Evolutionary conservation across 2,888 invertebrate genomes (phyloP), one percentile per base, ranked within the genome.

Genomic region (Acronicta psi): DNA sequence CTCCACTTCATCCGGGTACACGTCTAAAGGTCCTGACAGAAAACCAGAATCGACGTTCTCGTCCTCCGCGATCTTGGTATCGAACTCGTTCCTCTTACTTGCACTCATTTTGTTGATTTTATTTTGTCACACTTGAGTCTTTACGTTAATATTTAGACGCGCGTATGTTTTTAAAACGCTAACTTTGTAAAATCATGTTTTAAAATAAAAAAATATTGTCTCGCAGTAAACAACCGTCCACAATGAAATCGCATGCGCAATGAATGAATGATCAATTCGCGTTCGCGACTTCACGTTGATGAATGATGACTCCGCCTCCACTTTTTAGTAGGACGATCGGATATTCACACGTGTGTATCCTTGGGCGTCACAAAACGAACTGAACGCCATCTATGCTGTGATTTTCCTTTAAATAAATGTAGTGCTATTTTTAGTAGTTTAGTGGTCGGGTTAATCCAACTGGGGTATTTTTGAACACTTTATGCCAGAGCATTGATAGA

Each of bases 41-140:
- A 87, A 88, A 70, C 93, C 94, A 74, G 91, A 92, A 79, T 93
- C 93, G 58, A 80, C 67, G 68, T 82, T 85, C 52, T 86, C 85
- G 65, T 90, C 89, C 66, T 88, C 90, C 36, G 70, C 69, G 65
- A 89, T 66, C 81, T 91, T 91, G 31, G 88, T 85, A 62, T 88
- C 89, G 40, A 87, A 85, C 59, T 88, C 86, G 71, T 79, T 85
- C 67, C 72, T 86, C 73, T 89, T 92, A 73, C 86, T 89, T 81
- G 87, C 90, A 92, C 93, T 93, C 93, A 94, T 93, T 84, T 84
- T 76, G 59, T 51, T 65, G 42, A 38, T 69, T 72, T 82, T 84
- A 81, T 73, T 77, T 66, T 73, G 71, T 68, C 44, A 67, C 80
- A 84, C 75, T 82, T 40, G 53, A 65, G 10, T 58, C 20, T 31